A percentile compares a stretch with the other conserved stretches of the same genome.
Conservation (phyloP, 2,797 vertebrate species). For the Gallinago solitaria region DNA sequence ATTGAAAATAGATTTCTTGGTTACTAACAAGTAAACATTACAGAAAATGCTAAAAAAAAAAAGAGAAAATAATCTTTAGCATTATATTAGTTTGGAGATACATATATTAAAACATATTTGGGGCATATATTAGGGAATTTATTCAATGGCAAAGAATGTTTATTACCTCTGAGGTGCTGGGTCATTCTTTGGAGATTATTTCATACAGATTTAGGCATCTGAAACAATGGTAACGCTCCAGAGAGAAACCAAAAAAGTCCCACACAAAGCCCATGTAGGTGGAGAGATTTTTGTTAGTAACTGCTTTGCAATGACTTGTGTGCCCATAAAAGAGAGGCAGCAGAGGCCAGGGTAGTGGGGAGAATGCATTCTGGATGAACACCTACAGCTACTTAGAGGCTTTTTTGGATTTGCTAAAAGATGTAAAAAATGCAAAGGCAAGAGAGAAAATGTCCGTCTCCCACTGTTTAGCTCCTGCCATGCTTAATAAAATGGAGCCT, state of each 20-base stretch:
- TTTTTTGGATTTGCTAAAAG: neutral
- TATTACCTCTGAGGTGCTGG: neutral
- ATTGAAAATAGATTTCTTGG: neutral
- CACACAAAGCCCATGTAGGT: neutral
- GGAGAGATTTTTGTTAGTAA: neutral
- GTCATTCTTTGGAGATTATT: neutral
- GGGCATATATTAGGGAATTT: neutral
- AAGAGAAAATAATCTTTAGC: neutral
- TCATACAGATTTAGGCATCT: neutral
- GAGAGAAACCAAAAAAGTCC: neutral
- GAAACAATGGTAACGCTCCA: neutral
- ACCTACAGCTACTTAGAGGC: neutral
- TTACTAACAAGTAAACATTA: neutral
- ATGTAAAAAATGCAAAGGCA: neutral
- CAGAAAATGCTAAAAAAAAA: neutral
- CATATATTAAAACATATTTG: neutral
- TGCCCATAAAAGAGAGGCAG: neutral
- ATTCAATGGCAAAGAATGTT: neutral
- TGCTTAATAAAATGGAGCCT: neutral
- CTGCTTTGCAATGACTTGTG: neutral
- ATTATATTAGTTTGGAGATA: neutral
- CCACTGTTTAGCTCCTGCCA: slow-evolving; percentile 9
- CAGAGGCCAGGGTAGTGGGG: neutral
- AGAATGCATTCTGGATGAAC: neutral
- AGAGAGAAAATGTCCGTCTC: neutral